These are phyloP conservation scores for Isichthys henryi DNA, from an alignment of 2,113 vertebrate genomes.

Conservation along the genomic window DNA sequence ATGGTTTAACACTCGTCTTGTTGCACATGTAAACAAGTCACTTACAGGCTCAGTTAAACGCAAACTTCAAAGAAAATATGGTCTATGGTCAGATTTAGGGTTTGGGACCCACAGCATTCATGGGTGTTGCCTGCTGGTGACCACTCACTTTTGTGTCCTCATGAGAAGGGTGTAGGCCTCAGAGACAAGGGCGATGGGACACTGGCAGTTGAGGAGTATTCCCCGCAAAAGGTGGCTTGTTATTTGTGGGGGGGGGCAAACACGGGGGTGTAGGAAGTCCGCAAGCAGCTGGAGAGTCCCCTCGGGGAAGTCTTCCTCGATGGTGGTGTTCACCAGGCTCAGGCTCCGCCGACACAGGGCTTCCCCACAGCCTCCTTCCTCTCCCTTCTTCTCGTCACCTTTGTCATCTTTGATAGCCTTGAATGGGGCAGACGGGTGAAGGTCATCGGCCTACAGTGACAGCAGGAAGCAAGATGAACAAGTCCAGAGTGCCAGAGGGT, in stretches of 20 bases:
- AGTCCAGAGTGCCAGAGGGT: neutral
- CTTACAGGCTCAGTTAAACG: neutral
- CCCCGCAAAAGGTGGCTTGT: constrained; percentile 64
- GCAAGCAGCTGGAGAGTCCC: constrained; percentile 80
- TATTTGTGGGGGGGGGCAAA: constrained; percentile 70
- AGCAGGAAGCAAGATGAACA: neutral
- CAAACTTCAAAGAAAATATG: neutral
- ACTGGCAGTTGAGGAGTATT: constrained; percentile 65
- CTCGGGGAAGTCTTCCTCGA: constrained; percentile 75
- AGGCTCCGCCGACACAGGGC: constrained; percentile 69
- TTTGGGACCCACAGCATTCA: neutral
- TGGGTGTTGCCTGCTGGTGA: neutral
- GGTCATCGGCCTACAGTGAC: neutral
- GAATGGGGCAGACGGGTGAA: neutral
- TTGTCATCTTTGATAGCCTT: constrained; percentile 9
- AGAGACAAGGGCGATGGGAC: constrained; percentile 52
- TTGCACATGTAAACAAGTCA: neutral
- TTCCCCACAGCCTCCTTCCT: constrained; percentile 37
- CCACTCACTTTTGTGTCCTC: constrained; percentile 81
- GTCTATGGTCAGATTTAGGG: neutral
- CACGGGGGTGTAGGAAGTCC: constrained; percentile 71
- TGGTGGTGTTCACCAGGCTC: constrained; percentile 72
- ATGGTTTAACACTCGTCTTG: neutral
- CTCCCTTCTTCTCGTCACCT: constrained; percentile 27
- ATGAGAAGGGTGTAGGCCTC: constrained; percentile 80